Percentiles rank a stretch among this genome's conserved stretches.
These are phyloP conservation scores for Anoura caudifer DNA, from an alignment of 2,113 vertebrate genomes.

Conservation along the genomic window DNA sequence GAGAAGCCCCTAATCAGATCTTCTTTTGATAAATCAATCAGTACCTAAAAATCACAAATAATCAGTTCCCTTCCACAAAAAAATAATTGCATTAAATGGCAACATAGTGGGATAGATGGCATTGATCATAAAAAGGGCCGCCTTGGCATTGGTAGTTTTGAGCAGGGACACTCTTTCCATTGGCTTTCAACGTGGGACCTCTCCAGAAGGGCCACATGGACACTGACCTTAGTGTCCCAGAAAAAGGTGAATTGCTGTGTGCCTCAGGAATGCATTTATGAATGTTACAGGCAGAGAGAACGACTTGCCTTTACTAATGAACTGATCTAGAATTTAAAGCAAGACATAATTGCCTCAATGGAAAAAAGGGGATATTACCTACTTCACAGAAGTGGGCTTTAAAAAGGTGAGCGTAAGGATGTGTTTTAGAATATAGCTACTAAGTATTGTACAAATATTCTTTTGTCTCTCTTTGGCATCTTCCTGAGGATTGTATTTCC, in stretches of 20 bases:
- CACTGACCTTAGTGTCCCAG: background rate
- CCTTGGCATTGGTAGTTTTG: background rate
- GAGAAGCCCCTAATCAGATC: slow-evolving; percentile 88
- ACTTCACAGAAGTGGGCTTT: background rate
- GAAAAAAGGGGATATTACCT: background rate
- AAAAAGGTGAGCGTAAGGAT: background rate
- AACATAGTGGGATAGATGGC: background rate
- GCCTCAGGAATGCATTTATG: background rate
- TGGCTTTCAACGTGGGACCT: background rate
- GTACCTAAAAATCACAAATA: slow-evolving; percentile 80
- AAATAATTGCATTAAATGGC: background rate
- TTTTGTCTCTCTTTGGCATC: background rate
- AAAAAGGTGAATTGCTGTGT: background rate
- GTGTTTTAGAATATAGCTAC: background rate
- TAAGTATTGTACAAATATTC: background rate
- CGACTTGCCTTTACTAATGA: background rate
- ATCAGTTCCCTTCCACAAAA: slow-evolving; percentile 9
- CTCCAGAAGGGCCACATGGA: background rate
- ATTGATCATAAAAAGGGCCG: background rate
- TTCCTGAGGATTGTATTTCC: background rate
- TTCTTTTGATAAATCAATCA: slow-evolving; percentile 88
- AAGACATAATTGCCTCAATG: background rate
- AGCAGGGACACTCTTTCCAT: background rate
- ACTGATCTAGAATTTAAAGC: background rate
- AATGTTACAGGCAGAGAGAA: background rate